phyloP scores from a whole-genome alignment of 2,888 invertebrate genomes.

The Hartigia nigra region DNA sequence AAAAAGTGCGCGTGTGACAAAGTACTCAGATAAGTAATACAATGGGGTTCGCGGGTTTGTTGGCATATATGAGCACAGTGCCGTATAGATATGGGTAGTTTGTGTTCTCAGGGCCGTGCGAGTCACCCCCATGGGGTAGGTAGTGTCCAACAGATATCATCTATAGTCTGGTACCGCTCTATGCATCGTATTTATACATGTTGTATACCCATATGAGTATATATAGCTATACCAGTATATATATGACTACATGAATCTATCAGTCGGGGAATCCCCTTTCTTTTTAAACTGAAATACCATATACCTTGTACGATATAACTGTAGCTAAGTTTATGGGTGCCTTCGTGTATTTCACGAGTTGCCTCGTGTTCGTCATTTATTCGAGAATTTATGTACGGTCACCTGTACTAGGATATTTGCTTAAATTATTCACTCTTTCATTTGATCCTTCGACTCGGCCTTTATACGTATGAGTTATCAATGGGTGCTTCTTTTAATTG shows the following conservation, averaged over 20 bases:
- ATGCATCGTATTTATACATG: background rate
- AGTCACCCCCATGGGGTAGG: slow-evolving; percentile 23
- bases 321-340: background rate
- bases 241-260: background rate
- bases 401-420: background rate
- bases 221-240: background rate
- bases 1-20: slow-evolving; percentile 32
- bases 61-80: slow-evolving; percentile 11
- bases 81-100: slow-evolving; percentile 21
- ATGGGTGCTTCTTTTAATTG: background rate
- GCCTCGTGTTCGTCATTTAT: background rate
- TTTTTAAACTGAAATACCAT: background rate
- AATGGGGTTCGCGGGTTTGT: slow-evolving; percentile 30
- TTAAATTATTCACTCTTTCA: background rate
- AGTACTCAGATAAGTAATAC: slow-evolving; percentile 38
- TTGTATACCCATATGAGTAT: background rate
- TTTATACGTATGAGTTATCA: background rate
- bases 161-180: slow-evolving; percentile 8
- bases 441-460: background rate
- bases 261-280: background rate
- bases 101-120: slow-evolving; percentile 22
- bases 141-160: slow-evolving; percentile 18
- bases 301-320: background rate
- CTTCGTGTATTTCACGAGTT: background rate
- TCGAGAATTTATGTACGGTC: background rate